phyloP scores from a whole-genome alignment of 2,113 vertebrate genomes.

The Enhydra lutris region DNA sequence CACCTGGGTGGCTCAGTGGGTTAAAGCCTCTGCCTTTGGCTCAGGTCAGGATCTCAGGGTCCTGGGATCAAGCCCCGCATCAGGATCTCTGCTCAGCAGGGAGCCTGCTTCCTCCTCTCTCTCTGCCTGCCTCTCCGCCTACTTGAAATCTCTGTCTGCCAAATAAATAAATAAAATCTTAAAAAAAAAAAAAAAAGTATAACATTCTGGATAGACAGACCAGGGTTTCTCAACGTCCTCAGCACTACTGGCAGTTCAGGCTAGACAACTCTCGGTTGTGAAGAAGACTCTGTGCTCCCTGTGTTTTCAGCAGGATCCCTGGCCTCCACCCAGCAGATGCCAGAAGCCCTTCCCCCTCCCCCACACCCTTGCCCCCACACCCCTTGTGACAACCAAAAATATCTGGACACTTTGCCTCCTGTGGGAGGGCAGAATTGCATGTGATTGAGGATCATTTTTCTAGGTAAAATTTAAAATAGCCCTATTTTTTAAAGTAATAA shows the following conservation, averaged over 20 bases:
- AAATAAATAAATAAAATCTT: too few relatives aligned
- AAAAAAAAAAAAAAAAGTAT: background rate
- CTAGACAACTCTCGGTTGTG: background rate
- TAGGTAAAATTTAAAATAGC: background rate
- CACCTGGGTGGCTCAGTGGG: too few relatives aligned
- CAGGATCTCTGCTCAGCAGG: too few relatives aligned
- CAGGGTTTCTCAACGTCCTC: background rate
- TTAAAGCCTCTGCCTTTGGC: too few relatives aligned
- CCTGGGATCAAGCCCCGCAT: too few relatives aligned
- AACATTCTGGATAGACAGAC: background rate
- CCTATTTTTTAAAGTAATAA: background rate
- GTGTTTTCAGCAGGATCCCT: background rate
- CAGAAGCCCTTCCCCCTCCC: background rate
- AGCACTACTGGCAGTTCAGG: background rate
- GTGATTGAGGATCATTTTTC: background rate
- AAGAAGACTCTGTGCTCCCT: rapidly evolving
- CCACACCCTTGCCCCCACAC: too few relatives aligned
- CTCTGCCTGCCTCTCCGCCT: too few relatives aligned
- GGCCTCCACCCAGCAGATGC: background rate
- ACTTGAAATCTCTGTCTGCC: too few relatives aligned
- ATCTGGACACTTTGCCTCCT: background rate
- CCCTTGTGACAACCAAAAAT: background rate
- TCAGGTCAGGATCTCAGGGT: too few relatives aligned
- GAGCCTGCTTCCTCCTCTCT: too few relatives aligned
- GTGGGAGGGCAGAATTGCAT: background rate